Conservation (phyloP, 2,888 invertebrate species). For the Holacanthella duospinosa region DNA sequence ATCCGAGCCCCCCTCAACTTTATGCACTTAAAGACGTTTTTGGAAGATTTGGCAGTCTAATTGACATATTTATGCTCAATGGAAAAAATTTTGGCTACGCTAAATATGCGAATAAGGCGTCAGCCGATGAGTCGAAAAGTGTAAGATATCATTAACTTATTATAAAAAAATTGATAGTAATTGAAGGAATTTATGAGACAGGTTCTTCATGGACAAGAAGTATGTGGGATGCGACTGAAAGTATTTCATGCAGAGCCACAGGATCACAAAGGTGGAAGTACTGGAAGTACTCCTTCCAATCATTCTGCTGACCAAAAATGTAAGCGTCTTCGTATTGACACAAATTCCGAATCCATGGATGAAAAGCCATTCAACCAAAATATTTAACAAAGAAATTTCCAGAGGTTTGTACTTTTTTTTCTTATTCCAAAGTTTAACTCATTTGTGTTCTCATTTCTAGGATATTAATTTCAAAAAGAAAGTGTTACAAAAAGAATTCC, state of each 20-base stretch:
- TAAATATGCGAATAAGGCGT: constrained; percentile 63
- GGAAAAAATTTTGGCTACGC: constrained; percentile 89
- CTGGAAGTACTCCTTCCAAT: constrained; percentile 12
- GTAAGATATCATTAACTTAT: constrained; percentile 41
- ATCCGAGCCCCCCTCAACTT: constrained; percentile 58
- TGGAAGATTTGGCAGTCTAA: constrained; percentile 78
- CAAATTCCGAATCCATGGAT: constrained; percentile 16
- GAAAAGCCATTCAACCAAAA: not conserved
- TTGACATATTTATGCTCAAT: constrained; percentile 77
- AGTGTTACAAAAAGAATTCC: no score
- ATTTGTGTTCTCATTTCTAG: constrained; percentile 28
- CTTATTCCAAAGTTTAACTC: constrained; percentile 27
- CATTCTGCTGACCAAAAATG: constrained; percentile 33
- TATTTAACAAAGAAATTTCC: constrained; percentile 1
- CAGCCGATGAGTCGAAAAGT: constrained; percentile 65
- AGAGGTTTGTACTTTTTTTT: constrained; percentile 15
- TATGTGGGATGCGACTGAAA: constrained; percentile 74
- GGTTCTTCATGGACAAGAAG: constrained; percentile 70
- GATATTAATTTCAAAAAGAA: constrained; percentile 21
- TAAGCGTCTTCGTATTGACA: constrained; percentile 37
- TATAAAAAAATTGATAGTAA: no score
- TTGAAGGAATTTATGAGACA: no score
- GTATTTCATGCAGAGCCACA: constrained; percentile 70
- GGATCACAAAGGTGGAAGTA: constrained; percentile 33
- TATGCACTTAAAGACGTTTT: constrained; percentile 75